phyloP scores from a whole-genome alignment of 2,113 vertebrate genomes.

The Hemichromis elongatus region DNA sequence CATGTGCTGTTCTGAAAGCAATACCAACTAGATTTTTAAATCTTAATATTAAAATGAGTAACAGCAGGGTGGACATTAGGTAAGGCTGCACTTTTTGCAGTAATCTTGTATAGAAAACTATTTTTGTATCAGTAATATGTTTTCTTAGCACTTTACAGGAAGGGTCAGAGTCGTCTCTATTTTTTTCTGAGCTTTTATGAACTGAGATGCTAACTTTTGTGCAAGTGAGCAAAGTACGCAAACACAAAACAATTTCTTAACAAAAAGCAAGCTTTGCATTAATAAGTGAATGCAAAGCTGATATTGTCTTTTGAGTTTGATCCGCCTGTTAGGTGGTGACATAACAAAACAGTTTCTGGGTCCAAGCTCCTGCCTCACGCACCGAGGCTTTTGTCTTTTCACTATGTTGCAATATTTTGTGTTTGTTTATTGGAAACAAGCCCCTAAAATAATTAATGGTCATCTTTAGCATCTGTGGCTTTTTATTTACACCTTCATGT shows the following conservation, averaged over 20 bases:
- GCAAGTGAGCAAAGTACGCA: not conserved
- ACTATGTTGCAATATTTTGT: not conserved
- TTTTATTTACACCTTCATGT: fast-evolving
- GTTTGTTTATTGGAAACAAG: not conserved
- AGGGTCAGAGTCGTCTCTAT: too few relatives aligned
- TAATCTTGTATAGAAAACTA: too few relatives aligned
- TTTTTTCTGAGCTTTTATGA: not conserved
- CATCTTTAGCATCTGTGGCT: not conserved
- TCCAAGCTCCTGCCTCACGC: not conserved
- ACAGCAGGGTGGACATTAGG: too few relatives aligned
- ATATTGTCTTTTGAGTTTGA: not conserved
- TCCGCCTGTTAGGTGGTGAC: not conserved
- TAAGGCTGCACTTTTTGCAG: too few relatives aligned
- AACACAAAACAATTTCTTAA: not conserved
- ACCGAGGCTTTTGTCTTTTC: not conserved
- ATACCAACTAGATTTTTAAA: too few relatives aligned
- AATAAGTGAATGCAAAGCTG: not conserved
- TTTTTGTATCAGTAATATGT: too few relatives aligned
- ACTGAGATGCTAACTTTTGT: not conserved
- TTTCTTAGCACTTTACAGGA: too few relatives aligned
- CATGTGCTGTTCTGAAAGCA: too few relatives aligned
- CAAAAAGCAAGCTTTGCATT: too few relatives aligned
- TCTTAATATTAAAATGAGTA: too few relatives aligned
- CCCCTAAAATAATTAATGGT: not conserved
- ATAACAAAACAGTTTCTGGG: not conserved